phyloP scores from a whole-genome alignment of 1,140 invertebrate species.

The Araneus ventricosus region DNA sequence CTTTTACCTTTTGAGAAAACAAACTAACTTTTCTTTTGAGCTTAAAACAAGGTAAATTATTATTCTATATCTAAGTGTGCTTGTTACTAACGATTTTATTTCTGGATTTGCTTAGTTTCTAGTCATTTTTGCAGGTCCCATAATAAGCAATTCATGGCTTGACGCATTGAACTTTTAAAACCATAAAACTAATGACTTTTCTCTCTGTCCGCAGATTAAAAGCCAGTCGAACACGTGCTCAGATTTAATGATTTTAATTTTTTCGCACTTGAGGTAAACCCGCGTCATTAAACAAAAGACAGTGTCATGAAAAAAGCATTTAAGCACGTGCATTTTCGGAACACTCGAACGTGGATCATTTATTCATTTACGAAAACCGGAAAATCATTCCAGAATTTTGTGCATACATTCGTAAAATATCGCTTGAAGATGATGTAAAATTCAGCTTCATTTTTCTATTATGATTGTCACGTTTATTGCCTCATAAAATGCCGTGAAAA shows the following conservation, averaged over 20 bases:
- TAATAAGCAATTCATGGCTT: not conserved
- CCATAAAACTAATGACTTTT: not conserved
- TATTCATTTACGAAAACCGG: not conserved
- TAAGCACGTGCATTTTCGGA: not conserved
- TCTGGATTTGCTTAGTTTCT: no score
- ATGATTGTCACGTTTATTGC: not conserved
- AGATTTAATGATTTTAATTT: not conserved
- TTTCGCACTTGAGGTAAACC: not conserved
- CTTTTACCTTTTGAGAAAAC: no score
- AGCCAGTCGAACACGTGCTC: not conserved
- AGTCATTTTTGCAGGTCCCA: no score
- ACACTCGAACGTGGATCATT: not conserved
- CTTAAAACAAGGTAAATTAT: no score
- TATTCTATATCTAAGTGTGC: no score
- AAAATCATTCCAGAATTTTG: no score
- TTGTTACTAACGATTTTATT: no score
- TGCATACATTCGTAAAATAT: not conserved
- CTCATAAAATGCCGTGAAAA: not conserved
- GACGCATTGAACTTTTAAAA: not conserved
- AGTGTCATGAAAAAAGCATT: not conserved
- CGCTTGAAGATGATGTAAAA: not conserved
- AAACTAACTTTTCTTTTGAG: no score
- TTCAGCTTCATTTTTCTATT: not conserved
- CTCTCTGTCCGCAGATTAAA: not conserved
- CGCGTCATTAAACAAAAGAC: not conserved